Base-by-base conservation (phyloP, 37 sponge, comb jelly and placozoan species). In the Bolinopsis microptera region DNA sequence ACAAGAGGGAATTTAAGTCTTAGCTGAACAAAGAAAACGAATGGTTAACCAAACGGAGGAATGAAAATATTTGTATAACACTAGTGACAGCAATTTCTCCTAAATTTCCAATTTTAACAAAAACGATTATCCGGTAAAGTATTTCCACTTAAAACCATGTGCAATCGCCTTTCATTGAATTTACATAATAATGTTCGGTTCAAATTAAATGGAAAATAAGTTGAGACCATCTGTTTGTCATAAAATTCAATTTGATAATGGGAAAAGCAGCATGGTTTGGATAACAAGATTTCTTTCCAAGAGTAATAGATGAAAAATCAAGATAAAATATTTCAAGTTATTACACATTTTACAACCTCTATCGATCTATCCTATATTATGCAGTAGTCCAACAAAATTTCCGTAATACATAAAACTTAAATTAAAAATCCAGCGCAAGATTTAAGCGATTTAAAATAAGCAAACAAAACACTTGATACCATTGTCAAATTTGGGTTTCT, bases 401-500 rank as follows among this genome's bases (percentile, higher is more conserved):
- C 61, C 61, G 61, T 48, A 48, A 48, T 48, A 48, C 61, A 48
- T 48, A 48, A 48, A 48, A 48, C 61, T 70, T 70, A 70, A 70
- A 70, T 70, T 70, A 70, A 77, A 77, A 77, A 77, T 77, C 36
- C 37, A 35, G 80, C 80, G 35, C 37, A 48, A 48, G 61, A 48
- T 48, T 48, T 48, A 48, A 48, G 61, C 61, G 61, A 48, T 48
- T 48, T 48, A 48, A 48, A 48, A 48, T 48, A 48, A 48, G 61
- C 61, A 48, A 48, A 48, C 61, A 48, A 48, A 48, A 48, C 61
- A 48, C 61, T 48, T 48, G 61, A 48, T 48, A 48, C 61, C 61
- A 48, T 48, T 48, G 61, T 48, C 61, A 48, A 48, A 48, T 48
- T 48, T 48, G 61, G 5, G 9, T 48, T 48, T 48, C 61, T 48